phyloP scores from a whole-genome alignment of 2,113 vertebrate species.

The Chloropsis hardwickii region DNA sequence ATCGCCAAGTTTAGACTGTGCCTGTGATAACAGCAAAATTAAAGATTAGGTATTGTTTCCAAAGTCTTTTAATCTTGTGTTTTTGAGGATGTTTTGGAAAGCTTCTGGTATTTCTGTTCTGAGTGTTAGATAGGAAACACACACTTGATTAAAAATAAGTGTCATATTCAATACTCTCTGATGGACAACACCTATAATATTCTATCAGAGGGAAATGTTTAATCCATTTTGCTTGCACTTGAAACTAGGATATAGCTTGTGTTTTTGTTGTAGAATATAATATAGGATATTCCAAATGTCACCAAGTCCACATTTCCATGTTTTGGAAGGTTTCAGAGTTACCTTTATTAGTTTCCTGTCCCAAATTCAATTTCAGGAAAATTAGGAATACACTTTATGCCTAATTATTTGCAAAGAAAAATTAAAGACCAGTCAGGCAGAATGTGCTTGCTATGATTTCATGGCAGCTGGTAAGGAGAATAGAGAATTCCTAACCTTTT shows the following conservation, averaged over 20 bases:
- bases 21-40: background rate
- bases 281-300: background rate
- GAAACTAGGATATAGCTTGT: background rate
- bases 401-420: background rate
- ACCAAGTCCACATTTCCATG: background rate
- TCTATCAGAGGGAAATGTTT: background rate
- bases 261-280: background rate
- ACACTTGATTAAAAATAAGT: background rate
- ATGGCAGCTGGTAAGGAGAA: background rate
- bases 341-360: background rate
- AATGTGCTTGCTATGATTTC: background rate
- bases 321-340: background rate
- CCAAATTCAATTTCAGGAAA: background rate
- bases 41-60: background rate
- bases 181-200: background rate
- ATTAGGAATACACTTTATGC: background rate
- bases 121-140: background rate
- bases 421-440: background rate
- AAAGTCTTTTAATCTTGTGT: background rate
- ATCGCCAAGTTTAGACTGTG: constrained; percentile 21
- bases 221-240: background rate
- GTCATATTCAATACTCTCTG: background rate
- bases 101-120: background rate
- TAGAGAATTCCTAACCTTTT: background rate
- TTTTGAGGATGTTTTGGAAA: constrained; percentile 28